Conservation (phyloP, 2,888 invertebrate species). For the Noctua janthina region DNA sequence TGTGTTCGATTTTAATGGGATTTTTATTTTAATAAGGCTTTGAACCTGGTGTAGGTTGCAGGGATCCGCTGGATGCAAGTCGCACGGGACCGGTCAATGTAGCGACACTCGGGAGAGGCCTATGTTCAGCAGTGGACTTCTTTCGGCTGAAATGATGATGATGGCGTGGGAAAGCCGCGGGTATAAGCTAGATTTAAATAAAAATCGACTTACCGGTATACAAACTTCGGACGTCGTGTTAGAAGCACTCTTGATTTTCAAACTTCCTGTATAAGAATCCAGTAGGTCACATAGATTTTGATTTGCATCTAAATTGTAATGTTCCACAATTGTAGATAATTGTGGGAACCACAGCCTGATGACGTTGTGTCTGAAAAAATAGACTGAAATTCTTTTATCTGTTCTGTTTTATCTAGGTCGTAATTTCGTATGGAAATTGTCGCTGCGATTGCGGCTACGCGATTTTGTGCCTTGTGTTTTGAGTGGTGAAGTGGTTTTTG, state of each 20-base stretch:
- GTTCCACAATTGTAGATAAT: conserved; percentile 78
- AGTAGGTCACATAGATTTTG: conserved; percentile 74
- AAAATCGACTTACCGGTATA: conserved; percentile 71
- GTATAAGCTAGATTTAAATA: no score
- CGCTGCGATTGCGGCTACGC: not conserved
- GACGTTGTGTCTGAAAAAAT: conserved; percentile 74
- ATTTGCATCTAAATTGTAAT: conserved; percentile 66
- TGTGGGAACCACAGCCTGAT: conserved; percentile 80
- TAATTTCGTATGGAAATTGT: conserved; percentile 43
- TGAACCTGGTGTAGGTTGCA: no score
- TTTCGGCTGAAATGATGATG: no score
- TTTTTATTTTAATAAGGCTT: not conserved
- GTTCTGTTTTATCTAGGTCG: conserved; percentile 33
- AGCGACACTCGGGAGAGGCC: no score
- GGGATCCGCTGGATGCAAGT: no score
- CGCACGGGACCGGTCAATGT: no score
- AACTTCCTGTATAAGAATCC: conserved; percentile 71
- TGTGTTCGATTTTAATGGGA: conserved; percentile 3
- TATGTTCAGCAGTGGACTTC: no score
- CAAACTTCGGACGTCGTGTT: conserved; percentile 65
- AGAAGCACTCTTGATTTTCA: conserved; percentile 59
- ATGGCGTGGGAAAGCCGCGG: no score
- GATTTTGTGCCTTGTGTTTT: conserved; percentile 4
- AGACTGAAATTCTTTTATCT: conserved; percentile 31
- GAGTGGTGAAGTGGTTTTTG: not conserved